phyloP scores from a whole-genome alignment of 2,113 vertebrate species.

The Aptenodytes forsteri region DNA sequence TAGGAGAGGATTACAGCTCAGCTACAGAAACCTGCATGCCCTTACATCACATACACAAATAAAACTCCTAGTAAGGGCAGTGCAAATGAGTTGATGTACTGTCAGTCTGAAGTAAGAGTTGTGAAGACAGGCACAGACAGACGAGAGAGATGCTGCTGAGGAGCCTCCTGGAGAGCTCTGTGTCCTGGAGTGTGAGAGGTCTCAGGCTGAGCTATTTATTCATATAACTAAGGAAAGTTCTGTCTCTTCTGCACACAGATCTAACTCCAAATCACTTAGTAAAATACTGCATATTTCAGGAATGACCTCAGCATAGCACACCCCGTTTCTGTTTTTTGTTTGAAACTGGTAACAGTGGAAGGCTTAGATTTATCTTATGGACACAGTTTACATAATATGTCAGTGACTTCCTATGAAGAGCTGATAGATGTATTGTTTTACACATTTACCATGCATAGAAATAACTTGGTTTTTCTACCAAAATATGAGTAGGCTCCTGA shows the following conservation, averaged over 20 bases:
- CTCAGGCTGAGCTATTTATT: not conserved
- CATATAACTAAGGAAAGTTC: not conserved
- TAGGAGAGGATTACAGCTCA: not conserved
- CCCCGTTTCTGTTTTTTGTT: not conserved
- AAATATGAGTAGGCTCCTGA: not conserved
- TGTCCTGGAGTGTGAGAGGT: not conserved
- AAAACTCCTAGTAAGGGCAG: not conserved
- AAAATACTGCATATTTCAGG: not conserved
- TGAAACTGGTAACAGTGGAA: not conserved
- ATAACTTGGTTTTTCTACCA: not conserved
- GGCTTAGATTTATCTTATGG: not conserved
- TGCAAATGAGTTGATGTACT: not conserved
- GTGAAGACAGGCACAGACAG: not conserved
- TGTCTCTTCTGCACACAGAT: not conserved
- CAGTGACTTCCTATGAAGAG: not conserved
- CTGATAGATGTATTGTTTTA: not conserved
- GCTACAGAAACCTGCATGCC: not conserved
- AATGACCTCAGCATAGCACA: not conserved
- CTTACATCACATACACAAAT: not conserved
- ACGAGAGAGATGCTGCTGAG: not conserved
- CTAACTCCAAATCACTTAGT: not conserved
- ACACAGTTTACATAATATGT: not conserved
- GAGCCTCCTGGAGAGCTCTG: not conserved
- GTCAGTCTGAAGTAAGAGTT: not conserved
- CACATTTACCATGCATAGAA: not conserved